phyloP scores from a whole-genome alignment of 2,113 vertebrate species.

The Myotis yumanensis region DNA sequence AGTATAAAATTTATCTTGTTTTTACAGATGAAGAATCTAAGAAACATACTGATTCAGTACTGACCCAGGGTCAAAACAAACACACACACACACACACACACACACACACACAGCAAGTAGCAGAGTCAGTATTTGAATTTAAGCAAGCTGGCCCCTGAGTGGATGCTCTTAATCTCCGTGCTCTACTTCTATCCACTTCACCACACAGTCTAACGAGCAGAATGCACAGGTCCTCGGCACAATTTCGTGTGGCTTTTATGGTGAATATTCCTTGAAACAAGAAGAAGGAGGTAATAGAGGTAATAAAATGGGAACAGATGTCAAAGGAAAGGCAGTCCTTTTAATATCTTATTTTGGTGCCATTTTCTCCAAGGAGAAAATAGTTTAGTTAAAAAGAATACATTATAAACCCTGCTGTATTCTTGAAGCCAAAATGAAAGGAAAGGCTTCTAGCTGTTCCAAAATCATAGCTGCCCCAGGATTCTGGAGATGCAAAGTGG shows the following conservation, averaged over 20 bases:
- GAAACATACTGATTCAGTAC: background rate
- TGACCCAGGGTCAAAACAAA: background rate
- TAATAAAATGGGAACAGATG: background rate
- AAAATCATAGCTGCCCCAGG: background rate
- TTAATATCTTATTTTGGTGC: constrained; percentile 3
- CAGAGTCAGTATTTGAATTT: background rate
- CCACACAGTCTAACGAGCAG: background rate
- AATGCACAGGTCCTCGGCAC: background rate
- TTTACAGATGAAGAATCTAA: background rate
- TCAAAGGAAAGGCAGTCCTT: background rate
- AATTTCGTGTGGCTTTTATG: constrained; percentile 2
- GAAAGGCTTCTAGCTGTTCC: background rate
- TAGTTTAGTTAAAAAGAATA: constrained; percentile 13
- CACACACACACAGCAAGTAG: background rate
- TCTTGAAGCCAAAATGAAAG: background rate
- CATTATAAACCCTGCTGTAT: background rate
- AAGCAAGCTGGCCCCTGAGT: background rate
- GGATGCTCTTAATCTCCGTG: background rate
- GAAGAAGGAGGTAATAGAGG: constrained; percentile 17
- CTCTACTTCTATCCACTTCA: background rate
- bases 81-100: too few relatives aligned
- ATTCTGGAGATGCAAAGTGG: background rate
- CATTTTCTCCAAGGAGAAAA: background rate
- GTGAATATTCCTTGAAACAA: background rate
- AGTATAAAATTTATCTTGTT: background rate